A percentile compares a stretch with the other conserved stretches of the same genome.
phyloP scores from a whole-genome alignment of 1,140 invertebrate genomes.

The Neodiprion fabricii region DNA sequence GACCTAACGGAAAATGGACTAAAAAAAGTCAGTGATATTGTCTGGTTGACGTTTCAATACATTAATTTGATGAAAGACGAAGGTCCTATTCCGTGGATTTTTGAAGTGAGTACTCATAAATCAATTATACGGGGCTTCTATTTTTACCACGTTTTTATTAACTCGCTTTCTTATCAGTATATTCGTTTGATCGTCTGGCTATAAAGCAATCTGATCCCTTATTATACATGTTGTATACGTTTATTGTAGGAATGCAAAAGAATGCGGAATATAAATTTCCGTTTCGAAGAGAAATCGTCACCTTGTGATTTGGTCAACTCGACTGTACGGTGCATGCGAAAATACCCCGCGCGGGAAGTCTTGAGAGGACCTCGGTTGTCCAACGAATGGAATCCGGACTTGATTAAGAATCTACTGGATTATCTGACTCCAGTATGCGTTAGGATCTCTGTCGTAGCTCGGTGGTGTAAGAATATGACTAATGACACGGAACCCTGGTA shows the following conservation, averaged over 20 bases:
- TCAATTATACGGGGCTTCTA: neutral
- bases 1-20: constrained; percentile 94
- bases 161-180: neutral
- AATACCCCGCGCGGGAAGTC: constrained; percentile 87
- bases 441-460: constrained; percentile 74
- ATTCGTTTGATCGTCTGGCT: neutral
- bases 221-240: neutral
- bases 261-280: constrained; percentile 81
- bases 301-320: constrained; percentile 75
- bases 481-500: constrained; percentile 86
- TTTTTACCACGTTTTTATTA: neutral
- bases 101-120: constrained; percentile 57
- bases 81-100: constrained; percentile 87
- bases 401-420: constrained; percentile 77
- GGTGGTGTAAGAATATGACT: constrained; percentile 72
- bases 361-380: constrained; percentile 78
- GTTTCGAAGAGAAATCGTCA: constrained; percentile 89
- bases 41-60: constrained; percentile 87
- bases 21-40: constrained; percentile 85
- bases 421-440: constrained; percentile 83
- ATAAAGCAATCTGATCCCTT: too few species aligned
- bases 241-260: constrained; percentile 76
- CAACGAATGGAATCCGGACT: constrained; percentile 84
- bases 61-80: constrained; percentile 80
- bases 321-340: constrained; percentile 70